Conservation (phyloP, 2,888 invertebrate genomes). For the Drosophila leonis region DNA sequence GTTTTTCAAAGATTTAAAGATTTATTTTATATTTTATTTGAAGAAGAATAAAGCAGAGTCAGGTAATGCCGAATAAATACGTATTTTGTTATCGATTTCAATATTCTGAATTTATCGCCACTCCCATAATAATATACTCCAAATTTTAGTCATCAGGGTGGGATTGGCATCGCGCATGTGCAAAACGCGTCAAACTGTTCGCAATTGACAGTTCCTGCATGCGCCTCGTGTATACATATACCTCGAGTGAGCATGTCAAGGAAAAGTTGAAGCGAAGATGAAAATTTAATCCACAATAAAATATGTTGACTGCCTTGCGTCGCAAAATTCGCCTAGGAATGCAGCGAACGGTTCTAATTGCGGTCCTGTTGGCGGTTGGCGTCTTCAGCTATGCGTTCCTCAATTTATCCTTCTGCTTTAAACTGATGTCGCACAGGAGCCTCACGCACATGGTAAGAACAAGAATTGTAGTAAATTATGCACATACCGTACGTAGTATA, state of each 20-base stretch:
- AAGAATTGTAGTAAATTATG: not conserved
- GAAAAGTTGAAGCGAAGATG: constrained; percentile 36
- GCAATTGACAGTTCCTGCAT: constrained; percentile 29
- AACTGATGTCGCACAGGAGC: constrained; percentile 82
- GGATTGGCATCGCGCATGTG: constrained; percentile 56
- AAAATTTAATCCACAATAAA: constrained; percentile 34
- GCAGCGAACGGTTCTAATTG: constrained; percentile 80
- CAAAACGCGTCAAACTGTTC: constrained; percentile 29
- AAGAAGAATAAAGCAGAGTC: too few species aligned
- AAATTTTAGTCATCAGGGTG: constrained; percentile 7
- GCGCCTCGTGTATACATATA: constrained; percentile 40
- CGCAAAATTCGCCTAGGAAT: constrained; percentile 82
- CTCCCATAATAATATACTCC: constrained; percentile 23
- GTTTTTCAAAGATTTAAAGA: too few species aligned
- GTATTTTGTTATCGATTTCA: constrained; percentile 29
- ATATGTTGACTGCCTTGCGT: constrained; percentile 82
- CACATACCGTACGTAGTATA: not conserved
- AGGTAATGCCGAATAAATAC: not conserved
- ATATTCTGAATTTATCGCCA: constrained; percentile 28
- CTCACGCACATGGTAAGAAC: constrained; percentile 82
- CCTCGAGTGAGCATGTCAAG: constrained; percentile 24
- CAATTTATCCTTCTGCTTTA: constrained; percentile 84
- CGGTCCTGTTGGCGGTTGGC: constrained; percentile 75
- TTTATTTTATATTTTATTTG: too few species aligned
- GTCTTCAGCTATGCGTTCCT: constrained; percentile 83